These are phyloP conservation scores for Arenaria interpres DNA, from an alignment of 2,113 vertebrate species.

Conservation along the genomic window DNA sequence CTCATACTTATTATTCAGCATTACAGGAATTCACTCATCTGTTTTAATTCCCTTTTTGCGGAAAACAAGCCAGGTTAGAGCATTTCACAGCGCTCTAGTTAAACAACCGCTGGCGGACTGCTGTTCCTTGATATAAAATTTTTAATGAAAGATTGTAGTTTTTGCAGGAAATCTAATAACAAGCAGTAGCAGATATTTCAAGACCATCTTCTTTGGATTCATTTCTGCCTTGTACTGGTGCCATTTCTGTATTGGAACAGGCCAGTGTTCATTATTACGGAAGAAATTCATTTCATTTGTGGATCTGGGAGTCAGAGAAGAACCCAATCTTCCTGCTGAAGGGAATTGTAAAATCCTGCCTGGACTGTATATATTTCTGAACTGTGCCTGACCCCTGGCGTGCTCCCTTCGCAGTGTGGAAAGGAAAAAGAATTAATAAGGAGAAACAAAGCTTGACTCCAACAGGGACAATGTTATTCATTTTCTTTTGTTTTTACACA, in stretches of 20 bases:
- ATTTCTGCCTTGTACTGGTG: background rate
- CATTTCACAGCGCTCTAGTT: background rate
- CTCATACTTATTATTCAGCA: background rate
- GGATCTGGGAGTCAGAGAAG: background rate
- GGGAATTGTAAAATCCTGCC: background rate
- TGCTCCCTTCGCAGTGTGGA: background rate
- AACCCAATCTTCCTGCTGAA: background rate
- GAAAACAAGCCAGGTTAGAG: background rate
- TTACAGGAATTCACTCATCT: background rate
- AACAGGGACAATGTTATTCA: background rate
- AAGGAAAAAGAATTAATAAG: background rate
- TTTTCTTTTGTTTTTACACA: slow-evolving; percentile 18
- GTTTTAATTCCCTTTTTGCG: background rate
- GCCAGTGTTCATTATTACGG: background rate
- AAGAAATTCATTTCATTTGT: slow-evolving; percentile 20
- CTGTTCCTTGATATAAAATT: background rate
- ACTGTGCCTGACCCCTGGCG: slow-evolving; percentile 6
- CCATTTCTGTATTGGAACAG: background rate
- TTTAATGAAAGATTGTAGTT: background rate
- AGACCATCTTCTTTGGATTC: slow-evolving; percentile 36
- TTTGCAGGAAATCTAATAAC: slow-evolving; percentile 3
- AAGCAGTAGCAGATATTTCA: slow-evolving; percentile 37
- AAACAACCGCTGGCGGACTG: background rate
- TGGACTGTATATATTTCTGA: background rate
- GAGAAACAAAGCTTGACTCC: background rate